Conservation (phyloP, 2,797 vertebrate genomes). For the Cyclura pinguis region DNA sequence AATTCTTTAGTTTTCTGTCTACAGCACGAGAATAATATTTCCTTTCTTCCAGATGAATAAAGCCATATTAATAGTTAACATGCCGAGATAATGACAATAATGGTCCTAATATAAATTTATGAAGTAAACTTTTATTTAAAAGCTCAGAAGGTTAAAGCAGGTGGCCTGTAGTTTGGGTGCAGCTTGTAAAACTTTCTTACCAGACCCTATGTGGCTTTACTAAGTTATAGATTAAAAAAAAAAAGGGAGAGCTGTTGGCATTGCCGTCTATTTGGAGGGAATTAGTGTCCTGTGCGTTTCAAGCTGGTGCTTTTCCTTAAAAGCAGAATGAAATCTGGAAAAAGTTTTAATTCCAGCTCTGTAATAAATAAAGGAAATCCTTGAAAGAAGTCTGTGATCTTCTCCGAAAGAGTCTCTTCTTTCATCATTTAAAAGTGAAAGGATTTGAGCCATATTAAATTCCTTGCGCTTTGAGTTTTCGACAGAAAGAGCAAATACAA, state of each 20-base stretch:
- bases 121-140: not conserved
- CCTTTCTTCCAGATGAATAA: not conserved
- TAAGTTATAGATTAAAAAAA: not conserved
- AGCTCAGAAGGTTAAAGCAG: not conserved
- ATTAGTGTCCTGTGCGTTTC: not conserved
- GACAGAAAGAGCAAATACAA: not conserved
- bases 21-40: not conserved
- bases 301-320: not conserved
- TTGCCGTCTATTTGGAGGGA: not conserved
- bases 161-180: not conserved
- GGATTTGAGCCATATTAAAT: not conserved
- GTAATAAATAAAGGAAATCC: not conserved
- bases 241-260: too few relatives aligned
- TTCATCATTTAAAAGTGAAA: not conserved
- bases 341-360: not conserved
- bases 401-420: not conserved
- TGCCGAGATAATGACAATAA: not conserved
- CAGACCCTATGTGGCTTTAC: not conserved
- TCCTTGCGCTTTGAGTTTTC: not conserved
- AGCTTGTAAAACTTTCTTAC: not conserved
- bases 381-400: not conserved
- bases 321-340: not conserved
- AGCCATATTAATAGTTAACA: not conserved
- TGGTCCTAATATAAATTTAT: not conserved
- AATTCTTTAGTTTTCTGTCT: not conserved